Percentiles rank a stretch among this genome's conserved stretches.
Evolutionary conservation across 2,797 vertebrate genomes (phyloP).

Genomic region (Sphenodon punctatus): DNA sequence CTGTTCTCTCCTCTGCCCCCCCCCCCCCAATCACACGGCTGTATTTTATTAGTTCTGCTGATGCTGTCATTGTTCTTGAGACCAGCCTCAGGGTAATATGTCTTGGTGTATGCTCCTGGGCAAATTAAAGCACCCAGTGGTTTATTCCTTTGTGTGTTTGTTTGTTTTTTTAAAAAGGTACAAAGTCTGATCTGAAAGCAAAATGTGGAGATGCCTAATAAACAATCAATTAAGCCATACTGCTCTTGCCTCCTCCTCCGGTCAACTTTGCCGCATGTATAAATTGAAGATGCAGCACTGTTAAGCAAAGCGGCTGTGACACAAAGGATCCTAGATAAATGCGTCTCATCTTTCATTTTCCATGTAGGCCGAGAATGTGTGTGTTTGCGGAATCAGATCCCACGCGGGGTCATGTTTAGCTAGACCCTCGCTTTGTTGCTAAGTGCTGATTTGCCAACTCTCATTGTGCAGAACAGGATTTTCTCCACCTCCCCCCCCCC

Average conservation of each 20-base stretch:
- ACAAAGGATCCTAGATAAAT: background rate
- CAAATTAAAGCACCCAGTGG: background rate
- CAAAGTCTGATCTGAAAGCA: background rate
- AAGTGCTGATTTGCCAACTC: conserved; percentile 7
- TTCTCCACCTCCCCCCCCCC: conserved; percentile 15
- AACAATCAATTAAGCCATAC: background rate
- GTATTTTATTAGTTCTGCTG: background rate
- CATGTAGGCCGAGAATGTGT: conserved; percentile 19
- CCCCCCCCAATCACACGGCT: rapidly evolving
- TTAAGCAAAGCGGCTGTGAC: conserved; percentile 18
- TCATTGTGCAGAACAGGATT: background rate
- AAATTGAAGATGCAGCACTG: conserved; percentile 7
- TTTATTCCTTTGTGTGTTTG: conserved; percentile 4
- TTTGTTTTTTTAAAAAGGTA: background rate
- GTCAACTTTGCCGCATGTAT: background rate
- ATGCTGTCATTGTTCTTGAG: background rate
- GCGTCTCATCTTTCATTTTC: conserved; percentile 10
- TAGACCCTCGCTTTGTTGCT: background rate
- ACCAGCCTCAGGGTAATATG: background rate
- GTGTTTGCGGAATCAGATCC: conserved; percentile 6
- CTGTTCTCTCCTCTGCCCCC: conserved; percentile 25
- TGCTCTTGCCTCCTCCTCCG: background rate
- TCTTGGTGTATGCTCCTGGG: background rate
- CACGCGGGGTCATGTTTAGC: conserved; percentile 28
- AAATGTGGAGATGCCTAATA: background rate